phyloP scores from a whole-genome alignment of 2,113 vertebrate species.

The Mus spicilegus region DNA sequence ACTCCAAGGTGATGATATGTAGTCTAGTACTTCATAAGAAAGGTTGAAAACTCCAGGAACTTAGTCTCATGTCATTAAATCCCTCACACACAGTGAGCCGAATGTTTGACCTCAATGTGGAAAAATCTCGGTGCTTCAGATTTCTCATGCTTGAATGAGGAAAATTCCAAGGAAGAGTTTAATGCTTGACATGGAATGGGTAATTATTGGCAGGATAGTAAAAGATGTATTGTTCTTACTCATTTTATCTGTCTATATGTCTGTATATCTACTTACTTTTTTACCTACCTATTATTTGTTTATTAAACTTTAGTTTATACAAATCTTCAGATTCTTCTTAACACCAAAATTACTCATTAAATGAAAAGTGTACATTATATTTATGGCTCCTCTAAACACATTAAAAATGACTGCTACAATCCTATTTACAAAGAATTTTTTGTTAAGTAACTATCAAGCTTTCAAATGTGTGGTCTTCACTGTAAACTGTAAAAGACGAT shows the following conservation, averaged over 20 bases:
- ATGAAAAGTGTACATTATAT: background rate
- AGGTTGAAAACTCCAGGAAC: background rate
- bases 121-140: background rate
- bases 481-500: background rate
- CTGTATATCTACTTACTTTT: background rate
- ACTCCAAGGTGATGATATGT: background rate
- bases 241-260: background rate
- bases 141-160: background rate
- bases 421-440: background rate
- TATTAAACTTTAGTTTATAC: background rate
- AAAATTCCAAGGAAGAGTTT: background rate
- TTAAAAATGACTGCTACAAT: background rate
- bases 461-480: background rate
- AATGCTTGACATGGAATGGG: background rate
- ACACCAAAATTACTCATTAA: background rate
- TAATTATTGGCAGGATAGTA: background rate
- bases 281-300: background rate
- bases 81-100: background rate
- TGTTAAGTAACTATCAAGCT: background rate
- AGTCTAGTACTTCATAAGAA: background rate
- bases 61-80: background rate
- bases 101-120: background rate
- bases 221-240: background rate
- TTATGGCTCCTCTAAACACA: background rate
- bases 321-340: background rate